phyloP scores from a whole-genome alignment of 2,113 vertebrate genomes.

The Phalacrocorax carbo region DNA sequence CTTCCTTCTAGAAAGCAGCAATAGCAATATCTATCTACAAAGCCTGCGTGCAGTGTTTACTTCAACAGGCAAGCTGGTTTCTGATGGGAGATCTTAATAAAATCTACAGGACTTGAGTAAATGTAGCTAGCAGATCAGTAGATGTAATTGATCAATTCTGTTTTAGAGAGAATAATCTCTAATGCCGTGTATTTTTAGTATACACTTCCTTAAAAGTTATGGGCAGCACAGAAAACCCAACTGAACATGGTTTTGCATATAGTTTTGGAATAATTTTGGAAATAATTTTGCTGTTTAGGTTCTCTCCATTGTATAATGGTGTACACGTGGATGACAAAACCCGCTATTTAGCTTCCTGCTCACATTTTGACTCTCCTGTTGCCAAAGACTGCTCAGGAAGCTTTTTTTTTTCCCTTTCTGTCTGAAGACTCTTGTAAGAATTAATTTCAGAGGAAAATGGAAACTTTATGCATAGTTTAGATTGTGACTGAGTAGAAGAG shows the following conservation, averaged over 20 bases:
- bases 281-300: neutral
- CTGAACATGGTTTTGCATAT: neutral
- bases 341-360: neutral
- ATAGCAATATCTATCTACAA: neutral
- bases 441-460: constrained; percentile 61
- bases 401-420: neutral
- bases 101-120: neutral
- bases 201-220: neutral
- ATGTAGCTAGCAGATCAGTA: neutral
- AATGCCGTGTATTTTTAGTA: neutral
- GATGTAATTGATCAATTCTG: neutral
- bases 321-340: neutral
- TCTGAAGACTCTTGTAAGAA: neutral
- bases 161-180: neutral
- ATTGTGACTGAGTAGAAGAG: neutral
- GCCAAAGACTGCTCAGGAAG: neutral
- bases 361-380: neutral
- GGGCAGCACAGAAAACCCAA: neutral
- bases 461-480: constrained; percentile 20
- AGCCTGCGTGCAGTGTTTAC: neutral
- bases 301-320: neutral
- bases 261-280: neutral
- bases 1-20: neutral
- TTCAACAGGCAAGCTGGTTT: neutral
- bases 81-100: neutral